Base-by-base conservation (phyloP, 2,888 invertebrate genomes). In the Sinotaia quadrata region DNA sequence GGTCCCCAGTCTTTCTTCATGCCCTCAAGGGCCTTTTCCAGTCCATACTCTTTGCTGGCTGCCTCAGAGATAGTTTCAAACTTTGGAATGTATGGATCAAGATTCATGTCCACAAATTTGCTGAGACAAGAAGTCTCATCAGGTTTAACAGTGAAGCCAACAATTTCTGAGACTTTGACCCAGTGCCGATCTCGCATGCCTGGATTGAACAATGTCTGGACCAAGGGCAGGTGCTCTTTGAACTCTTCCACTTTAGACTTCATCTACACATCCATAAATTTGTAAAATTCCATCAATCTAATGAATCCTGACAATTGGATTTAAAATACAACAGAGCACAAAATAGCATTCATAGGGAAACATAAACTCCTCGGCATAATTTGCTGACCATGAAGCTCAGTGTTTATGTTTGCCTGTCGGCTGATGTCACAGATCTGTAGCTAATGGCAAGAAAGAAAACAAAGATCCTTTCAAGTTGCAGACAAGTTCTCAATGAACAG, bases 61-160 rank as follows among this genome's bases (percentile, higher is more conserved):
- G 97, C 94, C 87, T 97, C 97, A 4, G 96, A 95, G 79, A 98
- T 96, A 1, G 91, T 88, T 88, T 97, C 97, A 87, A 98, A 97
- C 88, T 94, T 95, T 0, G 94, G 90, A 61, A 89, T 93, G 85
- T 94, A 96, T 72, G 96, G 95, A 51, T 93, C 94, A 51, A 98
- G 90, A 58, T 95, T 94, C 87, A 95, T 95, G 85, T 97, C 97
- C 59, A 92, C 90, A 81, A 97, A 93, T 88, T 95, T 95, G 65
- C 92, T 93, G 37, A 98, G 89, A 0, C 95, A 94, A 75, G 95
- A 90, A 0, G 93, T 92, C 21, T 90, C 89, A 70, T 96, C 94
- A 0, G 96, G 93, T 72, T 93, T 91, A 51, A 98, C 94, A 0
- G 96, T 95, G 87, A 96, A 96, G 0, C 97, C 97, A 77, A 97